A percentile compares a stretch with the other conserved stretches of the same genome.
Conservation (phyloP, 2,888 invertebrate species). For the Rhabditoides inermis region DNA sequence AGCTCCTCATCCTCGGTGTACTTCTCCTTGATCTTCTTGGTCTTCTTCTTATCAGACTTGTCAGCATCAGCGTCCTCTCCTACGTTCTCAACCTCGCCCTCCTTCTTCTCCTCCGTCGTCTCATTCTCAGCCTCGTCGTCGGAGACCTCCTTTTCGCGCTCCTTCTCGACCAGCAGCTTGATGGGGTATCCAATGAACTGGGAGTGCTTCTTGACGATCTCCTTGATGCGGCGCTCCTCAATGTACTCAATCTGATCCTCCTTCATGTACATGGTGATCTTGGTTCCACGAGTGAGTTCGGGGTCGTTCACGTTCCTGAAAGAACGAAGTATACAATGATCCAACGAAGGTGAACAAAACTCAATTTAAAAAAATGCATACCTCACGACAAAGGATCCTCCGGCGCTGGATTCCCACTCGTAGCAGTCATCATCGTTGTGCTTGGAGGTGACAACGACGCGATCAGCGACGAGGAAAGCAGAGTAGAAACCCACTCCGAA, state of each 20-base stretch:
- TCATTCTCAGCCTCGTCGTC: constrained; percentile 35
- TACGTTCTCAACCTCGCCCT: constrained; percentile 69
- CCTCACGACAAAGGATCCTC: constrained; percentile 88
- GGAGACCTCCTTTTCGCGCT: constrained; percentile 77
- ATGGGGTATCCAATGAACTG: constrained; percentile 99
- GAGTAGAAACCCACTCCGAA: constrained; percentile 99
- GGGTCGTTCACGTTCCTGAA: constrained; percentile 41
- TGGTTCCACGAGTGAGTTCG: constrained; percentile 70
- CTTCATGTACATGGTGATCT: constrained; percentile 84
- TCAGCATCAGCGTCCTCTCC: constrained; percentile 61
- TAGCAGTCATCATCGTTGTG: constrained; percentile 97
- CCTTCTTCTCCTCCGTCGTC: constrained; percentile 54
- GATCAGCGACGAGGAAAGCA: constrained; percentile 89
- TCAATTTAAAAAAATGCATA: constrained; percentile 18
- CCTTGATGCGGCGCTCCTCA: constrained; percentile 87
- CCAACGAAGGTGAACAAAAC: not conserved
- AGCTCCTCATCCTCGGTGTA: constrained; percentile 95
- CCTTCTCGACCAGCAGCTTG: constrained; percentile 85
- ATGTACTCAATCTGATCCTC: constrained; percentile 89
- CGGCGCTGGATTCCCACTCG: constrained; percentile 94
- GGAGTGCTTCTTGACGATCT: constrained; percentile 95
- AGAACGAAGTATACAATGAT: constrained; percentile 8
- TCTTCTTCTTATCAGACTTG: constrained; percentile 70
- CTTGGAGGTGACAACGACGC: constrained; percentile 75
- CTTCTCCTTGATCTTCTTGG: constrained; percentile 92